Evolutionary conservation across 2,113 vertebrate species (phyloP).

Genomic region (Brachypodius melanocephalos): DNA sequence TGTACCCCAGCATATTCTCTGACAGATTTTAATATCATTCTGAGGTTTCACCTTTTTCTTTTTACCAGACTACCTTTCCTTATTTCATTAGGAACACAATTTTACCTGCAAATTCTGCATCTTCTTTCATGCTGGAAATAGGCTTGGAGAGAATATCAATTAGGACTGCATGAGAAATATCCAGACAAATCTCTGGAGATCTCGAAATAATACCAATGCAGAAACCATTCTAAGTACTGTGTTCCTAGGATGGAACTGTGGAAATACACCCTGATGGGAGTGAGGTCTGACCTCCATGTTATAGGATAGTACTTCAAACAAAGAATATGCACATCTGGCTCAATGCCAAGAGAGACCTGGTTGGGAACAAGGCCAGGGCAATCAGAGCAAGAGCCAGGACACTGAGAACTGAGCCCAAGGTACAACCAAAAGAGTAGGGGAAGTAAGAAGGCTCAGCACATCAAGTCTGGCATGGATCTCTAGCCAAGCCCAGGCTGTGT

Average conservation of each 20-base stretch:
- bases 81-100: neutral
- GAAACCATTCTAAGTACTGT: neutral
- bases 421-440: neutral
- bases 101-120: neutral
- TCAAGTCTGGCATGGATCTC: accelerated
- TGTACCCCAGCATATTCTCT: neutral
- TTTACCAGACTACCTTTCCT: neutral
- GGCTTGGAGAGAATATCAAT: neutral
- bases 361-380: neutral
- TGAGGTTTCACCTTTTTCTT: neutral
- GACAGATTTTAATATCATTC: neutral
- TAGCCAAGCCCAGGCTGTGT: neutral
- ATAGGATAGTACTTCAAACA: neutral
- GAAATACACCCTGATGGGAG: neutral
- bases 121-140: neutral
- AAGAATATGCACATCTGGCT: neutral
- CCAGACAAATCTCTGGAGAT: neutral
- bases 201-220: neutral
- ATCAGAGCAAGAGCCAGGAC: neutral
- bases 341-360: neutral
- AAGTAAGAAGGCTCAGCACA: neutral
- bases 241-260: neutral
- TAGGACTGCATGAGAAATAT: neutral
- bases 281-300: neutral
- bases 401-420: neutral